These are phyloP conservation scores for Drosophila elegans DNA, from an alignment of 1,140 invertebrate species.

Conservation along the genomic window DNA sequence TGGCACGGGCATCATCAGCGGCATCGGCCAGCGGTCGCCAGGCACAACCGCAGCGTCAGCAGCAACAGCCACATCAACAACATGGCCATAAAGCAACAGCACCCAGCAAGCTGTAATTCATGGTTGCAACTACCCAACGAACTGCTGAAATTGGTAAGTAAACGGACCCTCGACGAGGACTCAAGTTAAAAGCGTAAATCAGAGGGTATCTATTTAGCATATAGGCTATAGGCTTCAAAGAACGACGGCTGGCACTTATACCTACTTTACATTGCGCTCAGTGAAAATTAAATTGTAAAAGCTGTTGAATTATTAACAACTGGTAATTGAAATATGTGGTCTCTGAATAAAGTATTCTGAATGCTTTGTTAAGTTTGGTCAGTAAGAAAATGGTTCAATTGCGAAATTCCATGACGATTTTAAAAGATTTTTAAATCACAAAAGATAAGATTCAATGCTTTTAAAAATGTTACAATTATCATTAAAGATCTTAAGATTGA, in stretches of 20 bases:
- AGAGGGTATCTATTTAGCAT: background rate
- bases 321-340: too few relatives aligned
- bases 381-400: too few relatives aligned
- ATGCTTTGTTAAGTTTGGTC: too few relatives aligned
- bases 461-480: too few relatives aligned
- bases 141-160: constrained; percentile 69
- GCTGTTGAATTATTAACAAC: too few relatives aligned
- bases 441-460: too few relatives aligned
- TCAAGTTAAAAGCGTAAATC: background rate
- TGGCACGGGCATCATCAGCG: constrained; percentile 11
- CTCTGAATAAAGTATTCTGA: too few relatives aligned
- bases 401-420: too few relatives aligned
- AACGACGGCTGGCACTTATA: too few relatives aligned
- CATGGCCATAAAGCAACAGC: constrained; percentile 74
- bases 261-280: background rate
- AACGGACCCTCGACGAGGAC: background rate
- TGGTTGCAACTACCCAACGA: constrained; percentile 66
- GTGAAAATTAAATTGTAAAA: too few relatives aligned
- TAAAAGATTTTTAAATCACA: too few relatives aligned
- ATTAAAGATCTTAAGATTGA: too few relatives aligned
- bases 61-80: constrained; percentile 57
- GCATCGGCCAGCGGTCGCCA: constrained; percentile 39
- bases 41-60: constrained; percentile 46
- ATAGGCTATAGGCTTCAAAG: background rate
- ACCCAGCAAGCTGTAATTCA: constrained; percentile 65